These are phyloP conservation scores for Frankliniella intonsa DNA, from an alignment of 2,888 invertebrate species.

Conservation along the genomic window DNA sequence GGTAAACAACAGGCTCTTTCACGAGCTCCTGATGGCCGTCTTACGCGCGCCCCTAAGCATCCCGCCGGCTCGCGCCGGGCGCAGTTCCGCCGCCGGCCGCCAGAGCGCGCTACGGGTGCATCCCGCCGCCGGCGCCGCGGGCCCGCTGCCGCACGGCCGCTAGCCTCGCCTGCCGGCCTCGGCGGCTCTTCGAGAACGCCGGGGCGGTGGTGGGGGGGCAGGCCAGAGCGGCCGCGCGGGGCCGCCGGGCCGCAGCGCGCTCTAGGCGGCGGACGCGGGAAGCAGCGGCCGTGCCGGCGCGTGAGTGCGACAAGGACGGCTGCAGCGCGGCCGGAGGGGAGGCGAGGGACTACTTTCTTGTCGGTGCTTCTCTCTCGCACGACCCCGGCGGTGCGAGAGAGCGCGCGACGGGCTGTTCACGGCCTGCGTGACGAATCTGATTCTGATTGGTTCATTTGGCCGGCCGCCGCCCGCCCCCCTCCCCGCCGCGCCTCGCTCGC, in stretches of 20 bases:
- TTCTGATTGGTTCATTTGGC: slow-evolving; percentile 26
- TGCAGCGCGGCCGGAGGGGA: slow-evolving; percentile 1
- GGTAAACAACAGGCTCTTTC: neutral
- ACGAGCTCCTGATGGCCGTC: slow-evolving; percentile 9
- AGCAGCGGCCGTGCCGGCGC: neutral
- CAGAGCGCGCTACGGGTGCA: neutral
- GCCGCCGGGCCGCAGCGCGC: neutral
- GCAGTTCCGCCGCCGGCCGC: neutral
- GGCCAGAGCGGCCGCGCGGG: neutral
- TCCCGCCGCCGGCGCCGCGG: neutral
- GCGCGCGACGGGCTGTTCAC: neutral
- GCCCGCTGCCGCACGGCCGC: neutral
- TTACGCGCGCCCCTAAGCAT: neutral
- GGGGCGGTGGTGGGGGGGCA: slow-evolving; percentile 1
- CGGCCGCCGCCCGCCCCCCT: neutral
- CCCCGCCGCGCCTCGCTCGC: neutral
- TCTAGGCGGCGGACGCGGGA: neutral
- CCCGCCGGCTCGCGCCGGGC: neutral
- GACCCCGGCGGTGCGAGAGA: neutral
- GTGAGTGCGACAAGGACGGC: slow-evolving; percentile 2
- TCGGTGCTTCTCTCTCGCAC: neutral
- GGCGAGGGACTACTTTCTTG: neutral
- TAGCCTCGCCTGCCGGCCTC: neutral
- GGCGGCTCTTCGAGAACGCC: neutral
- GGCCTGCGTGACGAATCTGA: slow-evolving; percentile 21